phyloP scores from a whole-genome alignment of 1,140 invertebrate species.

The Brachionus sp. region DNA sequence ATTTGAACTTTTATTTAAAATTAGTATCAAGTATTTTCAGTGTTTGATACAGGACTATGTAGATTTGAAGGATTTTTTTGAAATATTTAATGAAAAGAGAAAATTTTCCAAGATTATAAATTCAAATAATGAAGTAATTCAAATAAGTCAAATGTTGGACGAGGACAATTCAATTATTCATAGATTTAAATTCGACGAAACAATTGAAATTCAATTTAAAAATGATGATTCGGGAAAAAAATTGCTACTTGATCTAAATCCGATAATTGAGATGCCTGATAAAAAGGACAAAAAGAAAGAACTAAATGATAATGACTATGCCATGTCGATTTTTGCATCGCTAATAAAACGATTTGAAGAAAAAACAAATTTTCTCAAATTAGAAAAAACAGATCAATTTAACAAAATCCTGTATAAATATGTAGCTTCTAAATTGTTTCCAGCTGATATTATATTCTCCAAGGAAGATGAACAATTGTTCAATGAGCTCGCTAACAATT shows the following conservation, averaged over 20 bases:
- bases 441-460: neutral
- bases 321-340: neutral
- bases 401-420: constrained; percentile 7
- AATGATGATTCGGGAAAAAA: neutral
- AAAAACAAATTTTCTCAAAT: constrained; percentile 23
- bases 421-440: constrained; percentile 1
- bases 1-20: neutral
- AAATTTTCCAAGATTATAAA: neutral
- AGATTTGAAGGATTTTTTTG: neutral
- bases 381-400: neutral
- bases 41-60: neutral
- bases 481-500: neutral
- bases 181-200: neutral
- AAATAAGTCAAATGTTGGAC: neutral
- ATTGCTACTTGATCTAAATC: neutral
- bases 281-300: neutral
- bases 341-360: neutral
- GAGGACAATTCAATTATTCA: neutral
- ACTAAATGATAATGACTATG: neutral
- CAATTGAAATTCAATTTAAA: constrained; percentile 9
- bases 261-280: neutral
- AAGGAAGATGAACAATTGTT: constrained; percentile 10
- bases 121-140: neutral
- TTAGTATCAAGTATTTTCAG: neutral
- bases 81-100: constrained; percentile 1